Base-by-base conservation (phyloP, 2,888 invertebrate genomes). In the Parochlus steinenii region DNA sequence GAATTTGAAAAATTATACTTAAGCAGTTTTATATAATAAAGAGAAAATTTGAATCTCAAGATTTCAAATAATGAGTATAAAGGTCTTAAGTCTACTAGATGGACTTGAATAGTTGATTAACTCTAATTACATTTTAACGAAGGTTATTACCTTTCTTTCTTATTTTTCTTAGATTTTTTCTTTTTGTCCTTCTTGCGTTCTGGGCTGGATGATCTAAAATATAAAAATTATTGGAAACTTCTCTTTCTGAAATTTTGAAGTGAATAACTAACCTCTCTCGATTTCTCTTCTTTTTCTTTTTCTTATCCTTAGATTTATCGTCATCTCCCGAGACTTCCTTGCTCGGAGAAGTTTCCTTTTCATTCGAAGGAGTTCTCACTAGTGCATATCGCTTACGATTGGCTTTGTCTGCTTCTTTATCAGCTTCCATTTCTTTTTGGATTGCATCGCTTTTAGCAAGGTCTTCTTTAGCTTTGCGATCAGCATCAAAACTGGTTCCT, bases 401-500 rank as follows among this genome's bases (percentile, higher is more conserved):
- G 39, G 55, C 48, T 46, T 51, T 49, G 25, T 54, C 54, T 16
- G 53, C 54, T 3, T 64, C 63, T 35, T 61, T 58, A 45, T 55
- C 54, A 4, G 56, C 56, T 44, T 60, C 58, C 46, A 61, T 56
- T 47, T 62, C 54, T 52, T 55, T 53, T 49, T 58, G 56, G 18
- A 55, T 40, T 19, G 61, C 62, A 40, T 55, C 53, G 44, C 58
- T 57, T 52, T 61, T 55, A 44, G 63, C 55, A 41, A 61, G 46
- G 39, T 61, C 58, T 46, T 65, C 64, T 48, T 60, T 63, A 41
- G 63, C 60, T 47, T 60, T 60, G 30, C 79, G 65, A 56, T 82
- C 80, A 3, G 82, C 75, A 62, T 89, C 87, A 56, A 92, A 71
- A 53, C 89, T 86, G 52, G 82, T 80, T 43, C 93, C 93, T 57